Evolutionary conservation across 2,113 vertebrate species (phyloP).

Genomic region (Mormyrus lacerda): DNA sequence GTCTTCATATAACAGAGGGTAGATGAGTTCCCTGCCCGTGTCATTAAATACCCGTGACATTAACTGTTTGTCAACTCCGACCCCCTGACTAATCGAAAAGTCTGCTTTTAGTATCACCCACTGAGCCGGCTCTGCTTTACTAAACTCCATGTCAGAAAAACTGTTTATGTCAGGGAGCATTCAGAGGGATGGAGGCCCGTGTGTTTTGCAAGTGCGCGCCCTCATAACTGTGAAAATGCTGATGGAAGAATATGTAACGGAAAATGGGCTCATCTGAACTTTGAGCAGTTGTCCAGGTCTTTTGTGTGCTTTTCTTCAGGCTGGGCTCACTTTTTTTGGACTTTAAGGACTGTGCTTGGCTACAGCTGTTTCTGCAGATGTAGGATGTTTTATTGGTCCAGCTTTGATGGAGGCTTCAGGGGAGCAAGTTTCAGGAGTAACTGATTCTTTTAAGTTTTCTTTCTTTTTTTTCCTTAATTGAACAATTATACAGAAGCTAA

Average conservation of each 20-base stretch:
- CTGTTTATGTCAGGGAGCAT: not conserved
- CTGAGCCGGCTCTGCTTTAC: not conserved
- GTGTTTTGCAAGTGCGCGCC: not conserved
- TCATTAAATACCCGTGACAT: conserved; percentile 14
- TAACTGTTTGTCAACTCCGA: not conserved
- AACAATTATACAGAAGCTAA: not conserved
- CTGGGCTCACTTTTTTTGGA: not conserved
- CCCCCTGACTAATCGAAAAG: not conserved
- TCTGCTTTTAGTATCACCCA: not conserved
- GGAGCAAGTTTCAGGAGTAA: not conserved
- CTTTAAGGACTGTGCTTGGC: not conserved
- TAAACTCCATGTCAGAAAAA: not conserved
- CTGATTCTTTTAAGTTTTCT: not conserved
- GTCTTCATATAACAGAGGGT: not conserved
- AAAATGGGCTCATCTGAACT: not conserved
- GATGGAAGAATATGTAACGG: not conserved
- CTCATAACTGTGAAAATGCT: not conserved
- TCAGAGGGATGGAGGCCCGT: not conserved
- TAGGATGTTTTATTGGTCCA: not conserved
- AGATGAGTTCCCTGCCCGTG: not conserved
- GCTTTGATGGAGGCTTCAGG: not conserved
- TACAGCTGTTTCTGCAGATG: not conserved
- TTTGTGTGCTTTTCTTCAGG: not conserved
- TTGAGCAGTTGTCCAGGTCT: not conserved
- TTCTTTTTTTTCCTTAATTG: not conserved